Evolutionary conservation across 2,797 vertebrate species (phyloP).

Genomic region (Dendrocincla fuliginosa): DNA sequence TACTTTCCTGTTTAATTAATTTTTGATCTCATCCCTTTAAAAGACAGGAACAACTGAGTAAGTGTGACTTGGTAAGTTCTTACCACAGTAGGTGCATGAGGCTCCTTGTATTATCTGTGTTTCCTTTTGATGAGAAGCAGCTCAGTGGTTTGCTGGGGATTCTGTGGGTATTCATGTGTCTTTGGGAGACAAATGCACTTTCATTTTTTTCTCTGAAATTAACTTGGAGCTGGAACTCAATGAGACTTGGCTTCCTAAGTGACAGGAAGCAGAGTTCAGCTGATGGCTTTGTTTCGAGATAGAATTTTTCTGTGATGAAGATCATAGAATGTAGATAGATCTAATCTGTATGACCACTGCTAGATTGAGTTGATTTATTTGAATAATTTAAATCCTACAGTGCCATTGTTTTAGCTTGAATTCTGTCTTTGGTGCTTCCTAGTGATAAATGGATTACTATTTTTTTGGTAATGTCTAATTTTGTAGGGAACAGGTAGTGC

Average conservation of each 20-base stretch:
- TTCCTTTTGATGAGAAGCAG: not conserved
- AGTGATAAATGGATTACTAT: slow-evolving; percentile 42
- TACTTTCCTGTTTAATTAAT: not conserved
- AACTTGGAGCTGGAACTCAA: not conserved
- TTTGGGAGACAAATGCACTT: not conserved
- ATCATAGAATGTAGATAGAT: not conserved
- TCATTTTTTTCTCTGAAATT: not conserved
- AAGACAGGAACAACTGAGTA: not conserved
- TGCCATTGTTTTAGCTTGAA: slow-evolving; percentile 10
- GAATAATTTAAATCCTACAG: not conserved
- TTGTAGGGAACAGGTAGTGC: slow-evolving; percentile 22
- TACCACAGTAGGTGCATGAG: not conserved
- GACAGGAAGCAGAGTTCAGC: not conserved
- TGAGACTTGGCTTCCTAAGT: not conserved
- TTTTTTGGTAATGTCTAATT: not conserved
- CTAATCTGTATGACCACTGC: not conserved
- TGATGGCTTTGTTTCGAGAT: not conserved
- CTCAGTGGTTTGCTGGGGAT: not conserved
- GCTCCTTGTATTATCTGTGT: not conserved
- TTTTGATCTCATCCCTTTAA: not conserved
- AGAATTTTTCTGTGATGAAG: not conserved
- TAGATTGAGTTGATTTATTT: slow-evolving; percentile 4
- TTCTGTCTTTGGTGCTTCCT: not conserved
- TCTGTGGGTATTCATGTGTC: not conserved
- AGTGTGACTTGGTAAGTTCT: not conserved